These are phyloP conservation scores for Platycheirus albimanus DNA, from an alignment of 2,888 invertebrate genomes.

Conservation along the genomic window DNA sequence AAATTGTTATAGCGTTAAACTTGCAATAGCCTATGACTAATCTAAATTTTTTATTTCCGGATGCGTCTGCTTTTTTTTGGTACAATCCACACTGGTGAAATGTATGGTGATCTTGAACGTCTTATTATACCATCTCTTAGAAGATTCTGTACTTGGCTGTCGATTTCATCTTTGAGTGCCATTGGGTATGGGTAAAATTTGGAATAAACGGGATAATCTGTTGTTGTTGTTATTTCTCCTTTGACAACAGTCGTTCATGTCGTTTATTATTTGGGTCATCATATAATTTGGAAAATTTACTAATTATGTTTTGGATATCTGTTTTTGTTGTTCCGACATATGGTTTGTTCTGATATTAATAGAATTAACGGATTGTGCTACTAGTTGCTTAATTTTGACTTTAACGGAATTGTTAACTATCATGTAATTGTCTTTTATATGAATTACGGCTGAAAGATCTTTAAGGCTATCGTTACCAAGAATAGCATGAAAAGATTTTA, in stretches of 20 bases:
- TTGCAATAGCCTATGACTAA: conserved; percentile 52
- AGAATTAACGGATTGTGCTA: background rate
- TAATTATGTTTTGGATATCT: background rate
- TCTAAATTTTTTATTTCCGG: conserved; percentile 37
- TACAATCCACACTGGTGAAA: conserved; percentile 26
- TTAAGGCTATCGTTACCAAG: conserved; percentile 51
- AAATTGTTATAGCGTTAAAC: conserved; percentile 30
- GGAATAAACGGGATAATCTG: conserved; percentile 75
- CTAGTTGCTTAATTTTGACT: conserved; percentile 2
- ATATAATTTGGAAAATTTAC: conserved; percentile 1
- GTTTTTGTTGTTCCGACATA: conserved; percentile 10
- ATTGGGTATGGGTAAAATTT: conserved; percentile 78
- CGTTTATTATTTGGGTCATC: conserved; percentile 24
- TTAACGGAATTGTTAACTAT: conserved; percentile 8
- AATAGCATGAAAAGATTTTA: conserved; percentile 49
- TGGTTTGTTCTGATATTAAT: background rate
- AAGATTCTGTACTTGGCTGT: conserved; percentile 22
- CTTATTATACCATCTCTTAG: conserved; percentile 34
- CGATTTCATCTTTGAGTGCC: conserved; percentile 73
- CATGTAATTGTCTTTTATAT: conserved; percentile 39
- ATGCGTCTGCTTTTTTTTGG: conserved; percentile 38
- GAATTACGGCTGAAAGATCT: conserved; percentile 11
- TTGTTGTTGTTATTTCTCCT: conserved; percentile 77
- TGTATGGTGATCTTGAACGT: conserved; percentile 35
- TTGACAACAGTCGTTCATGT: conserved; percentile 65